These are phyloP conservation scores for Oscheius sp. DNA, from an alignment of 2,888 invertebrate genomes.

Conservation along the genomic window DNA sequence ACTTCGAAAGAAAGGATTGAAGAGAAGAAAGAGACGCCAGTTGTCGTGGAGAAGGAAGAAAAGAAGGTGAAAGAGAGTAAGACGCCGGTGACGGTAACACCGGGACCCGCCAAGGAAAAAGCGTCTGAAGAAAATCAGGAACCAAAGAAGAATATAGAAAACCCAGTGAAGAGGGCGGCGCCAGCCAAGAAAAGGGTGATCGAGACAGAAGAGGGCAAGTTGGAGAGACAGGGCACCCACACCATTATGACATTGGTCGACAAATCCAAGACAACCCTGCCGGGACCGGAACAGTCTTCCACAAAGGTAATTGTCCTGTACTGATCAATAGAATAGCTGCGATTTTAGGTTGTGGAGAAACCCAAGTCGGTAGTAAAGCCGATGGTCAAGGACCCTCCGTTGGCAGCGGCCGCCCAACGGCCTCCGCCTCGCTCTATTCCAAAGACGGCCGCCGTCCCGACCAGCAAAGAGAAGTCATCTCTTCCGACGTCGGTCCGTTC, in stretches of 20 bases:
- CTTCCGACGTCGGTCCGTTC: background rate
- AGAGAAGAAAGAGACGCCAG: conserved; percentile 5
- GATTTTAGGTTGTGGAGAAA: conserved; percentile 47
- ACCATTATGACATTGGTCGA: conserved; percentile 61
- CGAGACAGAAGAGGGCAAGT: conserved; percentile 43
- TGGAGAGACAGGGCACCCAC: conserved; percentile 67
- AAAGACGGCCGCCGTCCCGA: background rate
- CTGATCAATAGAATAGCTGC: background rate
- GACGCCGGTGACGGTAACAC: background rate
- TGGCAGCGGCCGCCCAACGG: conserved; percentile 43
- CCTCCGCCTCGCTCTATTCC: conserved; percentile 9
- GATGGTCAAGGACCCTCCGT: conserved; percentile 63
- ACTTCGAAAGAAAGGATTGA: conserved; percentile 17
- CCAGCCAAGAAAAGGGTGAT: conserved; percentile 39
- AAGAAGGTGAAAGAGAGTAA: conserved; percentile 13
- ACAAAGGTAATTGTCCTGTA: conserved; percentile 19
- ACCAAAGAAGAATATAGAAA: background rate
- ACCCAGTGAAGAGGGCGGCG: conserved; percentile 10
- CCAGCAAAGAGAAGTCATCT: conserved; percentile 23
- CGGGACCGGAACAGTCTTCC: conserved; percentile 52
- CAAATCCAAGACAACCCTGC: conserved; percentile 41
- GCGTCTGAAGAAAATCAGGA: conserved; percentile 11
- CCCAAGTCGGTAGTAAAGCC: conserved; percentile 70
- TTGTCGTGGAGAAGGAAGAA: conserved; percentile 8
- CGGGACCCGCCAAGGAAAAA: conserved; percentile 30